Conservation (phyloP, 2,797 vertebrate species). For the Molothrus ater region DNA sequence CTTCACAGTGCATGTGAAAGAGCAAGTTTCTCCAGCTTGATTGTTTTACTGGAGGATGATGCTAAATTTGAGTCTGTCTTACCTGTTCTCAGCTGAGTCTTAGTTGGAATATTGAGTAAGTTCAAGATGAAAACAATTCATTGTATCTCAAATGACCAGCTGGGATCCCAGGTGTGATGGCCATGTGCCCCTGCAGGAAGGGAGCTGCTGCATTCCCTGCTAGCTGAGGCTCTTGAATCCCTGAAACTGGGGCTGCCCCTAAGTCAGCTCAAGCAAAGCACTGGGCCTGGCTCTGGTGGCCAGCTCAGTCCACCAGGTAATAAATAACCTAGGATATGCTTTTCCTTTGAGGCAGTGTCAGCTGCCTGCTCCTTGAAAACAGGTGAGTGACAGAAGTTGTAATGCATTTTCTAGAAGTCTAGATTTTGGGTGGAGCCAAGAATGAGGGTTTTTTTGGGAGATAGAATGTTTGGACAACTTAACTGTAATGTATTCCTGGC, state of each 20-base stretch:
- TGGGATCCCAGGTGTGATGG: neutral
- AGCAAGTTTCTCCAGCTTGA: neutral
- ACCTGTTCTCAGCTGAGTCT: neutral
- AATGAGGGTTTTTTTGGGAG: neutral
- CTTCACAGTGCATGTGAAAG: neutral
- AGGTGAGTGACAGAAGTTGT: neutral
- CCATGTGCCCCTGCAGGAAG: neutral
- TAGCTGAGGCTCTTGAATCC: neutral
- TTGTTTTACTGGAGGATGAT: neutral
- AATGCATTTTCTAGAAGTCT: neutral
- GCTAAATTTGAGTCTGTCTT: neutral
- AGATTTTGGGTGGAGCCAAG: neutral
- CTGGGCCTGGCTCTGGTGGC: neutral
- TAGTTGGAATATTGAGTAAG: too few species aligned
- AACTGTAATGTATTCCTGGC: neutral
- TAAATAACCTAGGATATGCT: accelerated
- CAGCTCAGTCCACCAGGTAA: neutral
- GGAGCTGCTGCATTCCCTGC: neutral
- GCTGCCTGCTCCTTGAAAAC: neutral
- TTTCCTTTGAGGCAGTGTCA: neutral
- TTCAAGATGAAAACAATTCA: neutral
- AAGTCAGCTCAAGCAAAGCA: neutral
- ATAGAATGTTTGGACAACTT: neutral
- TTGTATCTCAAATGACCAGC: neutral
- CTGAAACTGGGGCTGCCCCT: neutral